Evolutionary conservation across 2,113 vertebrate genomes (phyloP), one percentile per base, ranked within the genome.

Genomic region (Hemiprocne comata): DNA sequence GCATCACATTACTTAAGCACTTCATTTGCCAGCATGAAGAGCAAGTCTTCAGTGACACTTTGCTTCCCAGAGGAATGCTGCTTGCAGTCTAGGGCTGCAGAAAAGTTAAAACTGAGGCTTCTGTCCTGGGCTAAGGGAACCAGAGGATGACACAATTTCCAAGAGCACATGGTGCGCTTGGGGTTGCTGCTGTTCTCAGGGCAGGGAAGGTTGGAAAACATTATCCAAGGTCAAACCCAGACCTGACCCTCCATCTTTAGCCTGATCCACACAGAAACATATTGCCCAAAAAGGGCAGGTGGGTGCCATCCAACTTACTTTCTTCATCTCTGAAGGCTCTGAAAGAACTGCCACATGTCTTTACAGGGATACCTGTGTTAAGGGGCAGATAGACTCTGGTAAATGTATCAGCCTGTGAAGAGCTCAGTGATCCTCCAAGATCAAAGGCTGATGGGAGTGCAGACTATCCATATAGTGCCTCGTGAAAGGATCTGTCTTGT

Each of bases 311-410:
- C 60, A n/a, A 31, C 38, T 58, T n/a, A 50, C 8, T 65, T 53
- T 8, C 65, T 58, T 83, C 46, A 26, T 33, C 50, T 90, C n/a
- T 0, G 0, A 25, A 55, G 34, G 53, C 0, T 0, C 62, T 50
- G 53, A 50, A 90, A 79, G 54, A 70, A 11, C 31, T 53, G 60
- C 25, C 1, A 0, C 21, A 6, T 24, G 13, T 65, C 50, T 85
- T 75, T 51, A 61, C 7, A 55, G 50, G 57, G 61, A 23, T 11
- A 28, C 20, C 28, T 55, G 21, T 24, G 42, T 71, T 42, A 60
- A 1, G 1, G n/a, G 53, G 50, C 44, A 81, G 69, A 21, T 17
- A 36, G 24, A 34, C 42, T 71, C 26, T 50, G 33, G 54, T 40
- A 77, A 87, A 64, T 66, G 4, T 0, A 48, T 80, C 93, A 82